Evolutionary conservation across 2,113 vertebrate species (phyloP).

Genomic region (Malurus alboscapulatus): DNA sequence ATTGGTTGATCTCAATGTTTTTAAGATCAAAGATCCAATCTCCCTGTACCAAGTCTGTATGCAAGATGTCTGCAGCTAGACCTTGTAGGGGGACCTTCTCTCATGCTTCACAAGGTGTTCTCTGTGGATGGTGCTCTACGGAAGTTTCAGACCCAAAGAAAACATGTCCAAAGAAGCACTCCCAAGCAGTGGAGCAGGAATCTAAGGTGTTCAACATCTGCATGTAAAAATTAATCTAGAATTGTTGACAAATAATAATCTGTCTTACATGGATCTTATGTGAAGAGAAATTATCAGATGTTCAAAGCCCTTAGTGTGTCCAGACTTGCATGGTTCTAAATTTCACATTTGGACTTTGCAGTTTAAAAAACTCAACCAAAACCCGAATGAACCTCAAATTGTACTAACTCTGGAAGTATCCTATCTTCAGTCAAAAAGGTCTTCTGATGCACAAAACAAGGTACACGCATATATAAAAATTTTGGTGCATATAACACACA

Average conservation of each 20-base stretch:
- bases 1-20: background rate
- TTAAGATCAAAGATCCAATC: background rate
- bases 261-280: background rate
- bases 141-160: background rate
- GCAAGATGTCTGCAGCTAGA: background rate
- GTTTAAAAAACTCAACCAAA: background rate
- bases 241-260: background rate
- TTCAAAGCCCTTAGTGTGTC: background rate
- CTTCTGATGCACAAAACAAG: background rate
- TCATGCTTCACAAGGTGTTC: background rate
- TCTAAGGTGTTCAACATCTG: background rate
- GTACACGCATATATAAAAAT: background rate
- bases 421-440: background rate
- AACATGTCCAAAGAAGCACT: accelerated
- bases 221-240: background rate
- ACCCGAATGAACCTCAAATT: accelerated
- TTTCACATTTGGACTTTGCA: background rate
- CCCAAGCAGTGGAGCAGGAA: background rate
- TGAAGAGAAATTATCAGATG: background rate
- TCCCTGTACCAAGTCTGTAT: background rate
- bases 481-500: background rate
- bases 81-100: background rate
- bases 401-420: background rate
- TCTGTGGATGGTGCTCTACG: background rate
- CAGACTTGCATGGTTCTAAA: background rate